Evolutionary conservation across 2,113 vertebrate species (phyloP), one percentile per base, ranked within the genome.

Genomic region (Heptranchias perlo): DNA sequence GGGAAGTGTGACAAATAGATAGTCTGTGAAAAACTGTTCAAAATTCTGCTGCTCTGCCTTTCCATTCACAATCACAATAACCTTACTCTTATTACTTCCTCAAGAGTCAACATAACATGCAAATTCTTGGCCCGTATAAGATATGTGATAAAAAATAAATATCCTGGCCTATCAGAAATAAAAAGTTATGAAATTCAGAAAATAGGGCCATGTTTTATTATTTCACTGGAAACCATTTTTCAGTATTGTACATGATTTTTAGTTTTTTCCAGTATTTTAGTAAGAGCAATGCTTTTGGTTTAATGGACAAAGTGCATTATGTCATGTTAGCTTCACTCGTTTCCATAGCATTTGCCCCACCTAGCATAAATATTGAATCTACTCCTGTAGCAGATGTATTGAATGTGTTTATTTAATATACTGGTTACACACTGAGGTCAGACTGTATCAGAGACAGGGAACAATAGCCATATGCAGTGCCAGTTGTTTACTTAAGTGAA

Each of bases 281-380:
- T 39, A 82, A 82, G 25, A 58, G 52, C 31, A 91, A 91, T 39
- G 54, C 0, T 61, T 62, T 93, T 35, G 21, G 49, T 58, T 89
- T 54, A n/a, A 61, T 92, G 54, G 16, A n/a, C 54, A 93, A 93
- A 62, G 16, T 93, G 13, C 54, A 61, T 92, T 14, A 89, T 91
- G 89, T 21, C 11, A 14, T 25, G 25, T 49, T 49, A 95, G 23
- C 49, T 91, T 47, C 44, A 95, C 1, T 95, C 13, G 94, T 69
- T 95, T 69, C 64, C 44, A 95, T 69, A 52, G 64, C 7, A 35
- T 31, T 69, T 95, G 44, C 47, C 64, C 94, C 65, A 95, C 94
- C 94, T 35, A 52, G 28, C 65, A 69, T 31, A 95, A 67, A 95
- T 95, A 95, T 95, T 95, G 65, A 73, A 95, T 69, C 64, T 93